Evolutionary conservation across 2,888 invertebrate genomes (phyloP).

Genomic region (Patella caerulea): DNA sequence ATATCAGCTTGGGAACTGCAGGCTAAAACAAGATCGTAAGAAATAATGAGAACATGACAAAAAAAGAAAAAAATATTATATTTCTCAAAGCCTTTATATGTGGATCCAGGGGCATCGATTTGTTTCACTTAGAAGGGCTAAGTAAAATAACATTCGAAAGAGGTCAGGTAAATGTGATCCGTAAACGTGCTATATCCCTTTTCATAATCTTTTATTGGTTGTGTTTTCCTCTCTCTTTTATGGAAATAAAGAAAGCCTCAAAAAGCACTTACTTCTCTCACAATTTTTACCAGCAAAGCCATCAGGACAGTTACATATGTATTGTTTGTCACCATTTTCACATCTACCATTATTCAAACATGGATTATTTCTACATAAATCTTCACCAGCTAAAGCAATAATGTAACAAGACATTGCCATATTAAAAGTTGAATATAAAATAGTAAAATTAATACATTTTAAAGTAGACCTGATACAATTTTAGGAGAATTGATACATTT

Average conservation of each 20-base stretch:
- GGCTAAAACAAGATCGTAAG: slow-evolving; percentile 37
- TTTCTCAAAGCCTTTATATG: not conserved
- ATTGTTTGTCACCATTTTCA: slow-evolving; percentile 46
- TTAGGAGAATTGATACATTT: no score
- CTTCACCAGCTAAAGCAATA: slow-evolving; percentile 43
- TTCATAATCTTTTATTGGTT: no score
- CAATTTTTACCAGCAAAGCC: slow-evolving; percentile 62
- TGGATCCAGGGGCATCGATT: no score
- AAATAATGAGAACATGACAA: not conserved
- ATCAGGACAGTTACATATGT: slow-evolving; percentile 54
- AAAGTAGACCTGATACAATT: no score
- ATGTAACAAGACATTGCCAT: not conserved
- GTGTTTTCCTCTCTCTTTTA: no score
- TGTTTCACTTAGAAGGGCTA: not conserved
- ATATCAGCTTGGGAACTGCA: slow-evolving; percentile 57
- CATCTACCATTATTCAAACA: slow-evolving; percentile 63
- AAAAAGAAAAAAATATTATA: not conserved
- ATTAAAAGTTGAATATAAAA: not conserved
- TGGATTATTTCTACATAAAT: slow-evolving; percentile 56
- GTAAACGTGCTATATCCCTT: no score
- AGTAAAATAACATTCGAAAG: no score
- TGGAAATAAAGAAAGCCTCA: not conserved
- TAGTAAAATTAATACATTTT: no score
- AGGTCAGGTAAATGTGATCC: no score
- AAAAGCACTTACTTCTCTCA: slow-evolving; percentile 49